Evolutionary conservation across 2,888 invertebrate species (phyloP).

Genomic region (Notocelia uddmanniana): DNA sequence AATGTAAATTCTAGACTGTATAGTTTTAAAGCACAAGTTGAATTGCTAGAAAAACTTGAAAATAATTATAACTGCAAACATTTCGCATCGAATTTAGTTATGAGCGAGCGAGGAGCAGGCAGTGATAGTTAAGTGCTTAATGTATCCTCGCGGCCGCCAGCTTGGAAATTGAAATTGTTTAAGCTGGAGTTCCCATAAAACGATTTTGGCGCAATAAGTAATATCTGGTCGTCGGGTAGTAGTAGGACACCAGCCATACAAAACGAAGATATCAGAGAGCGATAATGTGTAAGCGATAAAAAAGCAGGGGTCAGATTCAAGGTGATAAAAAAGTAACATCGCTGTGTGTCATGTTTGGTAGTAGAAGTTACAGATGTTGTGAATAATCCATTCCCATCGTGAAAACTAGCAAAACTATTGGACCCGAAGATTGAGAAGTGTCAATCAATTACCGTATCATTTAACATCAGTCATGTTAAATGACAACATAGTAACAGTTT

Average conservation of each 20-base stretch:
- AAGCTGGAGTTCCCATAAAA: constrained; percentile 51
- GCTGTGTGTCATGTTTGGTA: not conserved
- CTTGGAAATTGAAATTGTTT: constrained; percentile 81
- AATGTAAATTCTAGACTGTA: constrained; percentile 4
- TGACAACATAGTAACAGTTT: no score
- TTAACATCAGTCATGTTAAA: no score
- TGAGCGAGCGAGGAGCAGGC: constrained; percentile 76
- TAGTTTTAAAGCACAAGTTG: constrained; percentile 3
- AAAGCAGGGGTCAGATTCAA: not conserved
- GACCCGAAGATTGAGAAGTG: no score
- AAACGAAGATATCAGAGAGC: not conserved
- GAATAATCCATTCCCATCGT: no score
- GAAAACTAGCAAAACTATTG: no score
- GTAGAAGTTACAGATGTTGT: no score
- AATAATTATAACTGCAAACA: constrained; percentile 40
- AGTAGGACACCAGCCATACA: not conserved
- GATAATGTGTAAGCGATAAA: no score
- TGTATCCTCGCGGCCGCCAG: constrained; percentile 77
- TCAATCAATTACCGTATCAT: no score
- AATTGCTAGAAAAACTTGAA: constrained; percentile 19
- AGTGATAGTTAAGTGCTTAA: constrained; percentile 85
- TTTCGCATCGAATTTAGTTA: constrained; percentile 62
- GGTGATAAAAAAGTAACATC: not conserved
- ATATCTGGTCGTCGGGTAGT: not conserved
- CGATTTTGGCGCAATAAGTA: not conserved